Base-by-base conservation (phyloP, 2,797 vertebrate species). In the Poeciliopsis turneri region DNA sequence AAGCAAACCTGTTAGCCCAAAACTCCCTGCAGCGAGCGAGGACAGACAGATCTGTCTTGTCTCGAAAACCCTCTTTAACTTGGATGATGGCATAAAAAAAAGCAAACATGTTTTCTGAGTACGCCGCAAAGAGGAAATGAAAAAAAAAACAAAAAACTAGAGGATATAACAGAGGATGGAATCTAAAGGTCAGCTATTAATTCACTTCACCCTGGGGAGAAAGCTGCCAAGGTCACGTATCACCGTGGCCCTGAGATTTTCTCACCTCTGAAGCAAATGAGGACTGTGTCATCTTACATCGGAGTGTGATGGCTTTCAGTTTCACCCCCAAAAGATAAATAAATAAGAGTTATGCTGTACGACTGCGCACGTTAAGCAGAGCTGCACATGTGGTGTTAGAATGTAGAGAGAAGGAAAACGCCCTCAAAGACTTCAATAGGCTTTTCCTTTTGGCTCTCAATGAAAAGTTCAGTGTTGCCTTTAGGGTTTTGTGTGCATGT, bases 141-240 rank as follows among this genome's bases (percentile, higher is more conserved):
- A 49, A 49, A 47, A 18, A 1, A 30, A n/a, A n/a, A n/a, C n/a
- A n/a, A 51, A 82, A 76, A 80, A 80, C 74, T 30, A 18, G 33
- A 75, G 83, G 72, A 85, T 84, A n/a, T 55, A 39, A 43, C 30
- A 71, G 0, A 51, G 57, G 45, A 66, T 72, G 12, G 51, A 86
- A 89, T 83, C 30, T 87, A 92, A 94, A 94, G 92, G 94, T 93
- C 86, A 92, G 82, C 84, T 92, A 92, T 92, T 92, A 92, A 93
- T 93, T 89, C 84, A 46, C 71, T 83, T 81, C 72, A 85, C 86
- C 93, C 88, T 1, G 23, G 47, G 85, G 90, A 87, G 79, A 79
- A 55, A 82, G 75, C 90, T 93, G 93, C 90, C 94, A 92, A 88
- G 90, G 85, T 91, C 86, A 84, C 80, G 84, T 78, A 81, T 49